Evolutionary conservation across 2,797 vertebrate genomes (phyloP), one percentile per base, ranked within the genome.

Genomic region (Sebastes aleutianus): DNA sequence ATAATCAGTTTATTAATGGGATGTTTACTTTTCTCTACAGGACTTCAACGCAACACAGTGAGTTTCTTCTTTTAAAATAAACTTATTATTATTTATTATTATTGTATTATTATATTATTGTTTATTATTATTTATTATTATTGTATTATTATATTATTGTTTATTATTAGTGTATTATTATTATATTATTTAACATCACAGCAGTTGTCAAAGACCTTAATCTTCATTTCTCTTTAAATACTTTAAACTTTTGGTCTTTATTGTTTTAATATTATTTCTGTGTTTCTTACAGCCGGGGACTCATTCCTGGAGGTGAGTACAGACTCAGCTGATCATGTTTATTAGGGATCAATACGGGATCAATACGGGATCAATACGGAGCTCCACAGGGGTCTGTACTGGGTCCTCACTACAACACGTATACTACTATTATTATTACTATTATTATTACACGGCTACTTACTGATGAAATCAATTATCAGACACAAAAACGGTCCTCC

Each of bases 241-340:
- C 36, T 36, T 36, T 36, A 27, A 11, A 11, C 4, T 36, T 34
- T 34, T 34, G 8, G 47, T 50, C 1, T 50, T 18, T 53, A 32
- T n/a, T 13, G 8, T 20, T 11, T 47, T 76, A 14, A 67, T 71
- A 20, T 71, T 4, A 5, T 67, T 54, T 80, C 76, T 78, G 62
- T 76, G 66, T 91, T 74, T 88, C 70, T 93, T 91, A 13, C 93
- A 97, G 96, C 77, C 88, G 31, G 66, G 34, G 3, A 24, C 34
- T 1, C 32, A 16, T 4, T 22, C 62, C 22, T 39, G 62, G 62
- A 64, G 34, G 62, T 64, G 7, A 36, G 34, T 36, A 13, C 61
- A 8, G 20, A 63, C 6, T 14, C 56, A 2, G 29, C 9, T 24
- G 36, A 24, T 64, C 32, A 24, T 24, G 5, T 24, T 36, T 24